Percentiles rank a stretch among this genome's conserved stretches.
Conservation (phyloP, 92 coral and sea anemone genomes). For the Montipora capitata region DNA sequence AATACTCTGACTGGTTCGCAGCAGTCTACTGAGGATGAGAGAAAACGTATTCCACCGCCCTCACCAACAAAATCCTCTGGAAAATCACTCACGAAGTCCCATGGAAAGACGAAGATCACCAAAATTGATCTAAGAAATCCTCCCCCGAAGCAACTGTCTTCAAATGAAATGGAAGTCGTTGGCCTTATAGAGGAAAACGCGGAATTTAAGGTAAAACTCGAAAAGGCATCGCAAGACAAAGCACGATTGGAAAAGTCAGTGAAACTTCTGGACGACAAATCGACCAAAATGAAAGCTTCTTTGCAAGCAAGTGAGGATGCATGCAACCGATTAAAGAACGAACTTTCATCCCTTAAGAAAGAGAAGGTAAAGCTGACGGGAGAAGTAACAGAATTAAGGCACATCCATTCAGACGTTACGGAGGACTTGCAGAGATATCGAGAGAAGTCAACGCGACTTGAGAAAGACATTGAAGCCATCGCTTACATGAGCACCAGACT, state of each 20-base stretch:
- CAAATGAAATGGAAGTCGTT: constrained; percentile 81
- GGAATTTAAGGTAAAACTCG: constrained; percentile 77
- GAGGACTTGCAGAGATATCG: constrained; percentile 80
- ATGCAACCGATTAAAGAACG: constrained; percentile 69
- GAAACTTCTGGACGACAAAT: constrained; percentile 61
- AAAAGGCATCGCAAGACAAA: constrained; percentile 72
- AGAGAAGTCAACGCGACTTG: constrained; percentile 67
- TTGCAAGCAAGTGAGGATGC: constrained; percentile 67
- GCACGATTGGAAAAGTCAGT: constrained; percentile 68
- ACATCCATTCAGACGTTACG: constrained; percentile 40
- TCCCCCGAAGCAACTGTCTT: constrained; percentile 62
- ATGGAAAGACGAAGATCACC: constrained; percentile 57
- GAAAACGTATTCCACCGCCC: constrained; percentile 39
- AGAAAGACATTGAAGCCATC: constrained; percentile 79
- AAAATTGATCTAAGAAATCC: constrained; percentile 76
- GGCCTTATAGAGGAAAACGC: constrained; percentile 87
- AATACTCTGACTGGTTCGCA: constrained; percentile 42
- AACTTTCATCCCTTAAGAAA: constrained; percentile 50
- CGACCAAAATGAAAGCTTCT: constrained; percentile 58
- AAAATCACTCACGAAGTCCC: constrained; percentile 67
- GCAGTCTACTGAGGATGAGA: constrained; percentile 28
- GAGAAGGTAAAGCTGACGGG: constrained; percentile 56
- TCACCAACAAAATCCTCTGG: constrained; percentile 42
- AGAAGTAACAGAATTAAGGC: constrained; percentile 55
- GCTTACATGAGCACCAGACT: constrained; percentile 76